A percentile compares a stretch with the other conserved stretches of the same genome.
These are phyloP conservation scores for Acromyrmex heyeri DNA, from an alignment of 1,140 invertebrate genomes.

Conservation along the genomic window DNA sequence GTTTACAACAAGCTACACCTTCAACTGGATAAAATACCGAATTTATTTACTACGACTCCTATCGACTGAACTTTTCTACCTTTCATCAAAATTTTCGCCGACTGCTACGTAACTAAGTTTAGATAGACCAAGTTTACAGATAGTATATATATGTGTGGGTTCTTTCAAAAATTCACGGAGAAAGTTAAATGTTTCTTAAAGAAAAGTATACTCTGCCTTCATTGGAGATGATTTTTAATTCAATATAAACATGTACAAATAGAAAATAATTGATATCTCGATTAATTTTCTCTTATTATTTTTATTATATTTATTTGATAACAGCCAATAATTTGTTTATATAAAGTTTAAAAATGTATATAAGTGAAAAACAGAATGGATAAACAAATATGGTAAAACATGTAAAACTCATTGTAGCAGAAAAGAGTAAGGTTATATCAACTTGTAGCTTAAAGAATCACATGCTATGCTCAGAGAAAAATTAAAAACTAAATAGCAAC, in stretches of 20 bases:
- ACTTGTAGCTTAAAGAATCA: no score
- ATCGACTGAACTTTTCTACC: neutral
- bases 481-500: no score
- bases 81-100: neutral
- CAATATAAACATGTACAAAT: neutral
- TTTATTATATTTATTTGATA: neutral
- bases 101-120: neutral
- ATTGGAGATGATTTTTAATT: neutral
- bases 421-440: neutral
- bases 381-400: neutral
- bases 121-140: neutral
- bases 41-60: neutral
- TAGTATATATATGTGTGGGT: neutral
- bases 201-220: neutral
- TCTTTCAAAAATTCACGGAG: neutral
- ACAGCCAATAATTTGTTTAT: neutral
- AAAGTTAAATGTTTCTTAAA: neutral
- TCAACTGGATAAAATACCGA: neutral
- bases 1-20: conserved; percentile 43
- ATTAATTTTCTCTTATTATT: neutral
- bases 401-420: neutral
- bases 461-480: no score
- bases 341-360: neutral
- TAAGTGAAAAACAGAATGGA: no score
- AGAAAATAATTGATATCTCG: neutral